A percentile compares a stretch with the other conserved stretches of the same genome.
These are phyloP conservation scores for Pheosia tremula DNA, from an alignment of 2,888 invertebrate species.

Conservation along the genomic window DNA sequence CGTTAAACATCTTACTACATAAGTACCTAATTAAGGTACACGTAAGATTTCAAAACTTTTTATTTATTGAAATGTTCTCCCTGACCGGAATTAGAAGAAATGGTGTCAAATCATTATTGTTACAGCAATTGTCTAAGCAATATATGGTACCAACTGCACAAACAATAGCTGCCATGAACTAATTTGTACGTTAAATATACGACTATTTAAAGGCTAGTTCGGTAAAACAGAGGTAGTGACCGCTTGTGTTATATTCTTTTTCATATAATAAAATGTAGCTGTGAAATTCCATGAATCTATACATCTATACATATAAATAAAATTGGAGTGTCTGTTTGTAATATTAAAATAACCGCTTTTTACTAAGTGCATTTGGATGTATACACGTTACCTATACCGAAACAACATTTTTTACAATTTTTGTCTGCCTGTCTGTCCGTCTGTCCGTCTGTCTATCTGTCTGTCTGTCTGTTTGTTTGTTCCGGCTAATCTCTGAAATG, in stretches of 20 bases:
- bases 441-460: too few species aligned
- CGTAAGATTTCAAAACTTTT: constrained; percentile 37
- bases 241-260: neutral
- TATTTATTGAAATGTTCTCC: constrained; percentile 50
- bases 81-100: constrained; percentile 65
- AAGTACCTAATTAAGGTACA: constrained; percentile 15
- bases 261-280: too few species aligned
- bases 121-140: constrained; percentile 59
- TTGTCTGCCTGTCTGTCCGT: too few species aligned
- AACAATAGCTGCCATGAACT: constrained; percentile 69
- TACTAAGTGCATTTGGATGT: too few species aligned
- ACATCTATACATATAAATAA: too few species aligned
- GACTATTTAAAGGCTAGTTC: constrained; percentile 51
- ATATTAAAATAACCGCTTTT: too few species aligned
- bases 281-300: too few species aligned
- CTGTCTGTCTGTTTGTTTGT: too few species aligned
- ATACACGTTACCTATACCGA: too few species aligned
- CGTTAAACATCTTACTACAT: neutral
- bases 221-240: constrained; percentile 13
- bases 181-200: constrained; percentile 67
- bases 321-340: too few species aligned
- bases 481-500: too few species aligned
- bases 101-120: constrained; percentile 65
- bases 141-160: constrained; percentile 62
- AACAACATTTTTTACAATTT: too few species aligned